Conservation (phyloP, 2,797 vertebrate species). For the Pristis pectinata region DNA sequence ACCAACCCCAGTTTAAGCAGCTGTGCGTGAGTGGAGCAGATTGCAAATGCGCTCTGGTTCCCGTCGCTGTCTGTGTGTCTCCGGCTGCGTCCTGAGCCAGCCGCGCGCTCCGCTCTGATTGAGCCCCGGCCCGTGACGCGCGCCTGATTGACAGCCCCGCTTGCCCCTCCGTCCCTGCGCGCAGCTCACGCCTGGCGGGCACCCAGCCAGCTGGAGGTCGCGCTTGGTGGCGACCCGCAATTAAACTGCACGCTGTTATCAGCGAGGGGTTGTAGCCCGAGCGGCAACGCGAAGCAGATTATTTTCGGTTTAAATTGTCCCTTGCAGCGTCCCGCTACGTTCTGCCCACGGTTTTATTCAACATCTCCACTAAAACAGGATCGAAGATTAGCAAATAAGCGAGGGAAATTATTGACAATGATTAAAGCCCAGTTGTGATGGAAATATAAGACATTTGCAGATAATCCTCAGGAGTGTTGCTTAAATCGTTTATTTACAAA, state of each 20-base stretch:
- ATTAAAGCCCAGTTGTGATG: neutral
- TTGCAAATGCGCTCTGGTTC: neutral
- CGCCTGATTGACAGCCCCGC: neutral
- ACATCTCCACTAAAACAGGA: neutral
- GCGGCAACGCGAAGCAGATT: neutral
- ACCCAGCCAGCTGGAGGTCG: neutral
- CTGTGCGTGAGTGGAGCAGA: neutral
- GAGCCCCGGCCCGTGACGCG: conserved; percentile 7
- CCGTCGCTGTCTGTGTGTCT: neutral
- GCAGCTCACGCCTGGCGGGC: neutral
- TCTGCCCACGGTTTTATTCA: neutral
- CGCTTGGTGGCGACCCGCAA: neutral
- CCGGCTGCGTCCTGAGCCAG: neutral
- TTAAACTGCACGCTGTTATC: neutral
- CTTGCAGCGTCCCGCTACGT: neutral
- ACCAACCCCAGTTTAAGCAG: neutral
- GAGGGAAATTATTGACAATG: neutral
- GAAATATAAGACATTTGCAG: neutral
- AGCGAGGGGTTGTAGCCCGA: neutral
- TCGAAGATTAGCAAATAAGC: neutral
- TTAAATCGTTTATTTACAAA: neutral
- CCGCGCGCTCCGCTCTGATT: neutral
- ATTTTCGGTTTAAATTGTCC: neutral
- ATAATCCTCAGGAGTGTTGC: neutral
- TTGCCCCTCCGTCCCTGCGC: neutral